A percentile compares a stretch with the other conserved stretches of the same genome.
Conservation (phyloP, 1,140 invertebrate genomes). For the Drosophila tristis region DNA sequence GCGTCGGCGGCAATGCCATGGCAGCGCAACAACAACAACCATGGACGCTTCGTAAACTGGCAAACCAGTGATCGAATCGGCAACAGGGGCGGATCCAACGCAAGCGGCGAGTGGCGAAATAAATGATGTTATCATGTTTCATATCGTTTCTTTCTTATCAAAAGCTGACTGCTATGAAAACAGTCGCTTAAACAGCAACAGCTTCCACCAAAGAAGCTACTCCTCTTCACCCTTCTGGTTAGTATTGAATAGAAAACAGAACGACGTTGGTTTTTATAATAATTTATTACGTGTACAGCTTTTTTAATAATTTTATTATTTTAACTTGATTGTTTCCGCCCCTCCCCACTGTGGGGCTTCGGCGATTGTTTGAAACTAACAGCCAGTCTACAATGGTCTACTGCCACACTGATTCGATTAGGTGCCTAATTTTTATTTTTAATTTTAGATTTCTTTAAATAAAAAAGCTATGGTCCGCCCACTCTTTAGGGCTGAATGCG, state of each 20-base stretch:
- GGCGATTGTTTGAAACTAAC: slow-evolving; percentile 35
- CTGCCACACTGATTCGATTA: slow-evolving; percentile 4
- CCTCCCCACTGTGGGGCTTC: slow-evolving; percentile 2
- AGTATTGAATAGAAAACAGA: background rate
- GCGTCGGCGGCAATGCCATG: slow-evolving; percentile 40
- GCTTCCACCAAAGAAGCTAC: no score
- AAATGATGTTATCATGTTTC: no score
- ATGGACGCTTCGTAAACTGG: slow-evolving; percentile 43
- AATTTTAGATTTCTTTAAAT: slow-evolving; percentile 13
- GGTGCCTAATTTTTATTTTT: slow-evolving; percentile 4
- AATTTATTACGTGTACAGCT: slow-evolving; percentile 32
- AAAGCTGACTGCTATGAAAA: no score
- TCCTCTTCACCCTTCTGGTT: no score
- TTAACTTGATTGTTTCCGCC: slow-evolving; percentile 14
- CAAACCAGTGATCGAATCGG: slow-evolving; percentile 40
- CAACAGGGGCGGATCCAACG: slow-evolving; percentile 25
- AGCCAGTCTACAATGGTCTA: slow-evolving; percentile 20
- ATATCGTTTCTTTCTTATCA: no score
- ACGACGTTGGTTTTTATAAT: slow-evolving; percentile 14
- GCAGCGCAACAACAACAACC: slow-evolving; percentile 42
- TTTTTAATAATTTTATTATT: slow-evolving; percentile 17
- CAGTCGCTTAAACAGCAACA: no score
- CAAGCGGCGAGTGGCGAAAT: background rate
- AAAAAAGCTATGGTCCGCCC: slow-evolving; percentile 23
- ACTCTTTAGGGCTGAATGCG: slow-evolving; percentile 8